phyloP scores from a whole-genome alignment of 2,113 vertebrate species.

The Kryptolebias marmoratus region DNA sequence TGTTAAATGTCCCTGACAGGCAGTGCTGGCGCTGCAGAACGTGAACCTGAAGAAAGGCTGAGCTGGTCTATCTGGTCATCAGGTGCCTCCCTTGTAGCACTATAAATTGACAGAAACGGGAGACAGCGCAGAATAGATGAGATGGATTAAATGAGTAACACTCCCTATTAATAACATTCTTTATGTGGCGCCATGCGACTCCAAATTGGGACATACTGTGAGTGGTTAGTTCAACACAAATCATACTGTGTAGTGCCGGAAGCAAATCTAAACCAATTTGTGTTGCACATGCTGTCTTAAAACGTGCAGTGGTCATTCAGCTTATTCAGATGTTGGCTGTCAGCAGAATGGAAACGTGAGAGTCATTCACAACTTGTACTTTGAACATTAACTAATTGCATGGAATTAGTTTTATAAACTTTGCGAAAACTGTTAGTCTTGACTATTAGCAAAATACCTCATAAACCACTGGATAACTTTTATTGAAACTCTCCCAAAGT shows the following conservation, averaged over 20 bases:
- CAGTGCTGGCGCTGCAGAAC: slow-evolving; percentile 78
- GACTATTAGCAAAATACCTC: no score
- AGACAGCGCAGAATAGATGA: slow-evolving; percentile 70
- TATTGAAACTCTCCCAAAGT: no score
- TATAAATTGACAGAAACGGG: slow-evolving; percentile 76
- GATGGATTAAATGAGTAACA: slow-evolving; percentile 60
- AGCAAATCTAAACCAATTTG: slow-evolving; percentile 4
- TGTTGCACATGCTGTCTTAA: slow-evolving; percentile 3
- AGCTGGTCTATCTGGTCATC: slow-evolving; percentile 77
- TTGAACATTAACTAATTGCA: no score
- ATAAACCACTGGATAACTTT: no score
- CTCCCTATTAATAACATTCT: slow-evolving; percentile 66
- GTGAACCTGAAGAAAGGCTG: slow-evolving; percentile 69
- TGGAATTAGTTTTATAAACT: no score
- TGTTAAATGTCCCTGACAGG: slow-evolving; percentile 78
- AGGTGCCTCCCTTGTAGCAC: slow-evolving; percentile 73
- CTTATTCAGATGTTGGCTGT: background rate
- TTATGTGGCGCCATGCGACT: slow-evolving; percentile 31
- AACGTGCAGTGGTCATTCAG: background rate
- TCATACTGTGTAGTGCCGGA: slow-evolving; percentile 4
- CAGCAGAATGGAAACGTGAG: slow-evolving; percentile 1
- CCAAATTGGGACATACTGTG: slow-evolving; percentile 35
- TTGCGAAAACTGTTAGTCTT: no score
- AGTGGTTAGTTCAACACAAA: slow-evolving; percentile 39
- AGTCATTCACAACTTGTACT: background rate